Conservation (phyloP, 2,113 vertebrate species). For the Macrotis lagotis region DNA sequence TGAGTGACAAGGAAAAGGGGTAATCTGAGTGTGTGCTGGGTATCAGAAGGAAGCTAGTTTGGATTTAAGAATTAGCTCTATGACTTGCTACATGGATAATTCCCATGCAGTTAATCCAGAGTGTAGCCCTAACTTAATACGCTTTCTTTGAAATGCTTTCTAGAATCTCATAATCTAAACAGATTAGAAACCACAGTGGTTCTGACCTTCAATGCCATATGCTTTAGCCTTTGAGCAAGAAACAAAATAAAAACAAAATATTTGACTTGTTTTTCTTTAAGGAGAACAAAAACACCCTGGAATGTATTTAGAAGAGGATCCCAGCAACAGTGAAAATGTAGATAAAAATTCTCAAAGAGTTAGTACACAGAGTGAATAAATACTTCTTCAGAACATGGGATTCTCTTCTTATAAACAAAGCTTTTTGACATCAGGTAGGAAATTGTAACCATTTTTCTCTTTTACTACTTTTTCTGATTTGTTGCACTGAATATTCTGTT, state of each 20-base stretch:
- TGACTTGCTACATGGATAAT: background rate
- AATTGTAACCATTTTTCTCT: conserved; percentile 71
- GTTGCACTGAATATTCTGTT: conserved; percentile 67
- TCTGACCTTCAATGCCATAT: conserved; percentile 42
- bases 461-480: conserved; percentile 67
- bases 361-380: conserved; percentile 72
- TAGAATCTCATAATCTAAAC: conserved; percentile 1
- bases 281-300: conserved; percentile 45
- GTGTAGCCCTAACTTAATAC: background rate
- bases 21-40: background rate
- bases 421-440: conserved; percentile 69
- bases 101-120: conserved; percentile 36
- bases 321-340: conserved; percentile 64
- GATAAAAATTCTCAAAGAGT: conserved; percentile 71
- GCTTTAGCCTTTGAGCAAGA: conserved; percentile 47
- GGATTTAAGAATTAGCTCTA: conserved; percentile 12
- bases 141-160: conserved; percentile 9
- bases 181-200: background rate
- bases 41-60: background rate
- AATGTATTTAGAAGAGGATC: conserved; percentile 71
- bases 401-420: conserved; percentile 75
- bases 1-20: background rate
- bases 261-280: conserved; percentile 70
- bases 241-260: conserved; percentile 50
- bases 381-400: conserved; percentile 60